Conservation (phyloP, 2,113 vertebrate species). For the Catharus bicknelli region DNA sequence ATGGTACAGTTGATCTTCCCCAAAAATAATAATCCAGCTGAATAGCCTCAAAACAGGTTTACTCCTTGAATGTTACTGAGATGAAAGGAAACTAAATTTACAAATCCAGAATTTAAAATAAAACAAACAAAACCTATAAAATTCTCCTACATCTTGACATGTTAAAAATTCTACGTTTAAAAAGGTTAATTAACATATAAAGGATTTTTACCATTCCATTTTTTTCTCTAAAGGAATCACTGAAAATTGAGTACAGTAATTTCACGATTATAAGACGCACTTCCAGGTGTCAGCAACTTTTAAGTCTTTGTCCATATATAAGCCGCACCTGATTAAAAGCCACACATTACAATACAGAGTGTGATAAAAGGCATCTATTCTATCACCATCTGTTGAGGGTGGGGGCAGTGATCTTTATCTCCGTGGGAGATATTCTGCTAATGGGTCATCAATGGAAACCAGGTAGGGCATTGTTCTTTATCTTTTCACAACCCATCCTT, state of each 20-base stretch:
- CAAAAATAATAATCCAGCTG: background rate
- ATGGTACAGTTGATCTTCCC: background rate
- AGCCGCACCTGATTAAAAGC: too few relatives aligned
- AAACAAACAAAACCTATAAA: background rate
- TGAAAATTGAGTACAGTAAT: background rate
- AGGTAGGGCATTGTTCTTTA: too few relatives aligned
- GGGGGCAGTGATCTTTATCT: too few relatives aligned
- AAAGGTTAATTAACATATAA: background rate
- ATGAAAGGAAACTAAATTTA: background rate
- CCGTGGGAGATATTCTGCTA: too few relatives aligned
- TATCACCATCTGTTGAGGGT: too few relatives aligned
- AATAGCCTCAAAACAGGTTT: background rate
- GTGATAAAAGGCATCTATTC: too few relatives aligned
- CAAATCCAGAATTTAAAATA: background rate
- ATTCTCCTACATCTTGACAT: background rate
- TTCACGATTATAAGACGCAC: too few relatives aligned
- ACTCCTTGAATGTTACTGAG: background rate
- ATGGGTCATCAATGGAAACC: too few relatives aligned
- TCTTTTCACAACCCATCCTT: too few relatives aligned
- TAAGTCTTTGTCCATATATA: too few relatives aligned
- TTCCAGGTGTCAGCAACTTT: too few relatives aligned
- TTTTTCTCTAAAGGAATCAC: background rate
- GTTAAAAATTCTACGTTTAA: background rate
- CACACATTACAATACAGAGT: too few relatives aligned
- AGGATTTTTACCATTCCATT: background rate